Base-by-base conservation (phyloP, 1,140 invertebrate genomes). In the Chironomus tepperi region DNA sequence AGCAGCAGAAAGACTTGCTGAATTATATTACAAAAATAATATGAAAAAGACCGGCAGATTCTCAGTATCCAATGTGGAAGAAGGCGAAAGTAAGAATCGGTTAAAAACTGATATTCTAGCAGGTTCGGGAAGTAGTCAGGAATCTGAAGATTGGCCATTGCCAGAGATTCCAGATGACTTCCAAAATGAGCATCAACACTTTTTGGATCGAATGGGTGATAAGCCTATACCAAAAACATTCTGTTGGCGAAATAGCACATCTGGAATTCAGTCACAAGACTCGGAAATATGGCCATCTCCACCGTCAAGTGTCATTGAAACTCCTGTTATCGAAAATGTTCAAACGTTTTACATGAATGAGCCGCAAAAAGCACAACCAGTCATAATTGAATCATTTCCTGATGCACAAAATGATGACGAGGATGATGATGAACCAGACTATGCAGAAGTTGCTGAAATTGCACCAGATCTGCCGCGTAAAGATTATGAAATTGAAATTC, bases 291-390 rank as follows among this genome's bases (percentile, higher is more conserved):
- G 91, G 89, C 91, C 90, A 2, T 91, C 91, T 12, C 90, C 91
- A 1, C 90, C 91, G 1, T 89, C 89, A 12, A 91, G 89, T 73
- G 80, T 89, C 24, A 85, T 85, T 24, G 88, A 89, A 74, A 88
- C 87, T 3, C 86, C 87, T 5, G 82, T 89, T 12, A 86, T 92
- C n/a, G 90, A 90, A 79, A 90, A 91, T 79, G 89, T 94, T n/a
- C 90, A 93, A 82, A 92, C 92, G 34, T 93, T 91, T 80, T 93
- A 92, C 77, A 89, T 92, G 83, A 91, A 89, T 76, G 90, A 91
- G 79, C 89, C 87, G 0, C 89, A 91, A 82, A 85, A 83, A 77
- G 84, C 86, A 0, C 87, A 88, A 64, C 90, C 90, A 80, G 90
- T 93, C 0, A 81, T 88, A 6, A 85, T 87, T 75, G 89, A 86